Evolutionary conservation across 2,797 vertebrate species (phyloP).

Genomic region (Antennarius maculatus): DNA sequence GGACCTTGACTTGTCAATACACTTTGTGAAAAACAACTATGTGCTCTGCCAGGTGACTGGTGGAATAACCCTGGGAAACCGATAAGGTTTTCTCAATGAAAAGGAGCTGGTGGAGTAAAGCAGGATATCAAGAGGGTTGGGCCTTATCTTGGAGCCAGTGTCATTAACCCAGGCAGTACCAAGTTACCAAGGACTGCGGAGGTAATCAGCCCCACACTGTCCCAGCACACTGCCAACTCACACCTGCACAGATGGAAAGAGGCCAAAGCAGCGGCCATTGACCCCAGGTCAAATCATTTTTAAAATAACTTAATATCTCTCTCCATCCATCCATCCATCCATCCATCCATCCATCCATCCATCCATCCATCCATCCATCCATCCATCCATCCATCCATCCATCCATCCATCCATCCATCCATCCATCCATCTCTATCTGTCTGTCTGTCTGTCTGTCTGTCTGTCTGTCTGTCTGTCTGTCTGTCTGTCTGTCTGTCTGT

Average conservation of each 20-base stretch:
- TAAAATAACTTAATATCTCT: background rate
- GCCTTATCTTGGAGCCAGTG: conserved; percentile 84
- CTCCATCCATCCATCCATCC: no score
- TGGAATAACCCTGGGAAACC: conserved; percentile 63
- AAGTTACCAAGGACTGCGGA: conserved; percentile 89
- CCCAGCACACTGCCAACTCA: conserved; percentile 73
- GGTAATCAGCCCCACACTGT: conserved; percentile 61
- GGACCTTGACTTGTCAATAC: conserved; percentile 91
- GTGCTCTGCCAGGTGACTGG: conserved; percentile 72
- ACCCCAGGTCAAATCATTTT: conserved; percentile 54
- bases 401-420: no score
- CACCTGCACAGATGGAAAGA: conserved; percentile 62
- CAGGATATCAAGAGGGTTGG: conserved; percentile 63
- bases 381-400: no score
- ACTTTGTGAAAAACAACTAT: conserved; percentile 83
- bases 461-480: no score
- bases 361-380: no score
- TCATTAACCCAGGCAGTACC: conserved; percentile 93
- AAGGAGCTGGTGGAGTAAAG: conserved; percentile 66
- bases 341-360: no score
- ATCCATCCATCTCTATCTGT: no score
- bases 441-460: no score
- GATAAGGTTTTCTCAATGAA: conserved; percentile 89
- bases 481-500: no score
- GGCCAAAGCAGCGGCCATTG: conserved; percentile 65